These are phyloP conservation scores for Falco biarmicus DNA, from an alignment of 2,797 vertebrate species.

Conservation along the genomic window DNA sequence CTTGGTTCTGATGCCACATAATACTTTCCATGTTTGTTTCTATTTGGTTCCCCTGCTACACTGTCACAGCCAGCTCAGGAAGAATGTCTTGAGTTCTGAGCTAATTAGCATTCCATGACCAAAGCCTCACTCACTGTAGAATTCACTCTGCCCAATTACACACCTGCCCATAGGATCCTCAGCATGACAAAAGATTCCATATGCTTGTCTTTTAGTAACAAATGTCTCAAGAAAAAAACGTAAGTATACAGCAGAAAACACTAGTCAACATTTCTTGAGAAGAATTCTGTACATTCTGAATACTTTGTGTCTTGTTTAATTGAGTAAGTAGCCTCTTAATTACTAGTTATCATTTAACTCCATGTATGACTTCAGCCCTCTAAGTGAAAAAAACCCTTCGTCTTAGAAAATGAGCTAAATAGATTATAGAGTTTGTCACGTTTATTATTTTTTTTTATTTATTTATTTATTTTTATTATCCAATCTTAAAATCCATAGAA, in stretches of 20 bases:
- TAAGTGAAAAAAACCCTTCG: neutral
- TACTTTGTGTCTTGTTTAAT: neutral
- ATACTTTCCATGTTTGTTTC: neutral
- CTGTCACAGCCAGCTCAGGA: neutral
- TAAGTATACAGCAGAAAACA: neutral
- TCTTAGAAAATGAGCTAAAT: neutral
- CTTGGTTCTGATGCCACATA: neutral
- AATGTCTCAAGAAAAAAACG: neutral
- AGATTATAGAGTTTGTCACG: neutral
- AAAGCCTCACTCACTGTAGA: neutral
- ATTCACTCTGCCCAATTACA: neutral
- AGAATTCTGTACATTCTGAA: neutral
- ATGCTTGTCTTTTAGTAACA: neutral
- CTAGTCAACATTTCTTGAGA: neutral
- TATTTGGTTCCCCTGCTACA: neutral
- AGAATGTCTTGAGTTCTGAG: neutral
- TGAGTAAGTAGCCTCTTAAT: neutral
- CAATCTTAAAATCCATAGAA: neutral
- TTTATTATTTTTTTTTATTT: neutral
- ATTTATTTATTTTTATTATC: neutral
- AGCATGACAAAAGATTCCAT: neutral
- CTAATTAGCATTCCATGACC: neutral
- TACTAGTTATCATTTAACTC: neutral
- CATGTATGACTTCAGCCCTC: neutral
- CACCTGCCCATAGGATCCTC: neutral